Evolutionary conservation across 1,140 invertebrate genomes (phyloP), one percentile per base, ranked within the genome.

Genomic region (Drosophila subpulchrella): DNA sequence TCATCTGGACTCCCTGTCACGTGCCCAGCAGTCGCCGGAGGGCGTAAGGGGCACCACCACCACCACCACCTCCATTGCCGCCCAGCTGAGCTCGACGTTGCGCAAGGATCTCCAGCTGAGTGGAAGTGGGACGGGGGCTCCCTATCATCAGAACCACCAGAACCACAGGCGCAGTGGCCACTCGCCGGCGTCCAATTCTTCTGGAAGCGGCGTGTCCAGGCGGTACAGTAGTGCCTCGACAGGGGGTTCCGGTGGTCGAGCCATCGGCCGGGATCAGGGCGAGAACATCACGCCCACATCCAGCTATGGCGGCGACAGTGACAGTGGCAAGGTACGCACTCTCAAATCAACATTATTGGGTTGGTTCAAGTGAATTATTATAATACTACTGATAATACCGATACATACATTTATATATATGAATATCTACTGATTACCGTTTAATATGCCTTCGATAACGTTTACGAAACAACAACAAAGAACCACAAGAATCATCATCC

Each of bases 321-420:
- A 92, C 89, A 94, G 92, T 91, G 93, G 94, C 92, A 95, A 95
- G 95, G 95, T 95, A 95, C 94, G 95, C 93, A 93, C 94, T 88
- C 92, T 93, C 82, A 95, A 94, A 93, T 93, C 94, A 91, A 94
- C 93, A 92, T 94, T 95, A 93, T 95, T 95, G 94, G 94, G 92
- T 93, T 95, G 94, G 94, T 95, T 94, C 94, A 94, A 93, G 93
- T 94, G 81, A 90, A 90, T 78, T 81, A 83, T 78, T 53, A 76
- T 88, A 68, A 61, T 78, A 86, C 61, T 79, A 86, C 71, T 86
- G 74, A 85, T 86, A 86, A 79, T 86, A 81, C 80, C 61, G 66
- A 83, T 77, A 77, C 75, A 84, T 67, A 83, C 59, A 75, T 78
- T 50, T 55, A 77, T 83, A 79, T 78, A 67, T 63, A 81, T 66